Base-by-base conservation (phyloP, 2,888 invertebrate genomes). In the Dicyrtoma fusca region DNA sequence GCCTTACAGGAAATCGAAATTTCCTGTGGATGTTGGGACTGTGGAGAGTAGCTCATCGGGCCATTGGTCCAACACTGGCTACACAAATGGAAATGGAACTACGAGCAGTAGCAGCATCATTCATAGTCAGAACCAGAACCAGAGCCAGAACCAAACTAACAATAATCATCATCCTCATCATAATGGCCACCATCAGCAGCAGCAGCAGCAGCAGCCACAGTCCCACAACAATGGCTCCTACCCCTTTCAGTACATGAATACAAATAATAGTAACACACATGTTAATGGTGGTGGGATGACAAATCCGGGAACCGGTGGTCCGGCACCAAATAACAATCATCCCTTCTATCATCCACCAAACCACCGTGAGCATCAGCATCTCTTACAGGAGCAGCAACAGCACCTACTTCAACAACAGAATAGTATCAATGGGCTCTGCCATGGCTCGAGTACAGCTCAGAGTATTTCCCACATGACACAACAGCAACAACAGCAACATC, bases 1-100 rank as follows among this genome's bases (percentile, higher is more conserved):
- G 10, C 80, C 80, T 17, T 80, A 79, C 77, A 59, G 80, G 74
- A 79, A 79, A 71, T 74, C 78, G 17, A 79, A 79, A 66, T 77
- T 76, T 74, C 76, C 78, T 70, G 69, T 74, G 61, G 77, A 76
- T 69, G 55, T 74, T 6, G 62, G 49, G 45, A 19, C 34, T 59
- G 17, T 45, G 21, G 26, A 44, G 42, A 47, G 61, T 17, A 59
- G 26, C 57, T 63, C 68, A n/a, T 44, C 63, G 51, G 47, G 42
- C 42, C 72, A 66, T 68, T 72, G 65, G 72, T 59, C 68, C 42
- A 66, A 62, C 47, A 23, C 49, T 42, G 26, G 26, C 51, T 34
- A 17, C 10, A 34, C 53, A 47, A 69, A 65, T 65, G 65, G 65
- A 47, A 51, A 47, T 4, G 26, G 26, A 14, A 49, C 49, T n/a